These are phyloP conservation scores for Xylocopa sonorina DNA, from an alignment of 1,140 invertebrate genomes.

Conservation along the genomic window DNA sequence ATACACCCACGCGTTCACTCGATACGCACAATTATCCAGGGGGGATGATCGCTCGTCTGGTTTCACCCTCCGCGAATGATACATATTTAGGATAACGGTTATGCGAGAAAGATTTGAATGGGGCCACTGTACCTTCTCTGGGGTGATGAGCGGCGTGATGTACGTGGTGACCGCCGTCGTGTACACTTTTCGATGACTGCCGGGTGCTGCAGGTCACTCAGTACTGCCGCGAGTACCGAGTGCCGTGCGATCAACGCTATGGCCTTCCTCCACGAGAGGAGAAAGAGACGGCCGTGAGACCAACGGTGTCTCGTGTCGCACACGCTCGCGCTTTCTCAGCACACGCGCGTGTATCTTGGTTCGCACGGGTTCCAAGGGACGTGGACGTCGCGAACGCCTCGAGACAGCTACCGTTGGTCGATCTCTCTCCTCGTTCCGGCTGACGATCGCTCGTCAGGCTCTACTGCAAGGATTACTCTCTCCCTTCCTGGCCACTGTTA, in stretches of 20 bases:
- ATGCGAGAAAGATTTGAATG: not conserved
- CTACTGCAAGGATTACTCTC: not conserved
- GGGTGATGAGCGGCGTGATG: slow-evolving; percentile 81
- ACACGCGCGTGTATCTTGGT: slow-evolving; percentile 25
- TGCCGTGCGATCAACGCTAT: slow-evolving; percentile 58
- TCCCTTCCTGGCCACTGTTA: slow-evolving; percentile 7
- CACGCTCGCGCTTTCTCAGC: slow-evolving; percentile 14
- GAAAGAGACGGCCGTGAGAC: slow-evolving; percentile 5
- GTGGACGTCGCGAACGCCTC: slow-evolving; percentile 28
- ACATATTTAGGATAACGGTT: not conserved
- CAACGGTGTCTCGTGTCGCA: slow-evolving; percentile 21
- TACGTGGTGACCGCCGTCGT: slow-evolving; percentile 82
- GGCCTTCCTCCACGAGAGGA: slow-evolving; percentile 34
- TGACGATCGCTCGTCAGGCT: not conserved
- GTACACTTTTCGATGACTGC: slow-evolving; percentile 73
- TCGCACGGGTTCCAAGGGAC: slow-evolving; percentile 1
- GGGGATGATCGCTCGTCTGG: not conserved
- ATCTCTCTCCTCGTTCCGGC: slow-evolving; percentile 25
- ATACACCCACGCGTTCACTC: slow-evolving; percentile 21
- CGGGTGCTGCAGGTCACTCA: slow-evolving; percentile 59
- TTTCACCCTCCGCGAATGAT: not conserved
- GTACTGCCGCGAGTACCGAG: slow-evolving; percentile 69
- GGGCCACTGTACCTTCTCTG: slow-evolving; percentile 78
- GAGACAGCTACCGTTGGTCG: slow-evolving; percentile 29
- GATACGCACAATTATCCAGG: slow-evolving; percentile 4